These are phyloP conservation scores for Eulacestoma nigropectus DNA, from an alignment of 2,113 vertebrate species.

Conservation along the genomic window DNA sequence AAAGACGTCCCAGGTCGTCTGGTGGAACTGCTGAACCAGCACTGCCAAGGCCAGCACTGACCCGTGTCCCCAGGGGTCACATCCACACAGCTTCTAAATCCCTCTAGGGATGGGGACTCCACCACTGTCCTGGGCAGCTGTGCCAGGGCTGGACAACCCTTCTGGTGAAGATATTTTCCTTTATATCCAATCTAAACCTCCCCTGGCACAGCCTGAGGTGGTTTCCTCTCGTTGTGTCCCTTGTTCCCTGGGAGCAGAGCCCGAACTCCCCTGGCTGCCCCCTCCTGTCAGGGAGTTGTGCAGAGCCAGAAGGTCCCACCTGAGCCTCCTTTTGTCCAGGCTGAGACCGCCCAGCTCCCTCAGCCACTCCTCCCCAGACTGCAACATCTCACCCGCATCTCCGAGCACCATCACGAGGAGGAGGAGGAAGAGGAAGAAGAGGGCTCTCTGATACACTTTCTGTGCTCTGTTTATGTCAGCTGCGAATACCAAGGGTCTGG, in stretches of 20 bases:
- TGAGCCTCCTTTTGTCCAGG: background rate
- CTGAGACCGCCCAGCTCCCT: background rate
- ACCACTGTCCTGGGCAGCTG: background rate
- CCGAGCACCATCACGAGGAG: background rate
- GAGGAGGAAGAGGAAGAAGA: background rate
- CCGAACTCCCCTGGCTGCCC: rapidly evolving
- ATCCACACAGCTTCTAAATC: background rate
- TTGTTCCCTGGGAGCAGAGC: background rate
- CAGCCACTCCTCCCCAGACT: background rate
- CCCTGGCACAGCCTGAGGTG: background rate
- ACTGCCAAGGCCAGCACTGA: background rate
- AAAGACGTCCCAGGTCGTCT: background rate
- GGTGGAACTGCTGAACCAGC: background rate
- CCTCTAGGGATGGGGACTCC: background rate
- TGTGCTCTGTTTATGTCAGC: background rate
- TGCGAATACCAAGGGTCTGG: background rate
- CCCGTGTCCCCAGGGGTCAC: background rate
- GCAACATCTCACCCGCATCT: background rate
- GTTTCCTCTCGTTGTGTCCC: background rate
- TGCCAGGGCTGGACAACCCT: rapidly evolving
- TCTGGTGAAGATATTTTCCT: background rate
- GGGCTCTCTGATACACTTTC: background rate
- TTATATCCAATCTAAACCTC: background rate
- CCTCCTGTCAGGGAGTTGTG: background rate
- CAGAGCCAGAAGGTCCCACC: rapidly evolving